Evolutionary conservation across 2,888 invertebrate genomes (phyloP), one percentile per base, ranked within the genome.

Genomic region (Clostera curtula): DNA sequence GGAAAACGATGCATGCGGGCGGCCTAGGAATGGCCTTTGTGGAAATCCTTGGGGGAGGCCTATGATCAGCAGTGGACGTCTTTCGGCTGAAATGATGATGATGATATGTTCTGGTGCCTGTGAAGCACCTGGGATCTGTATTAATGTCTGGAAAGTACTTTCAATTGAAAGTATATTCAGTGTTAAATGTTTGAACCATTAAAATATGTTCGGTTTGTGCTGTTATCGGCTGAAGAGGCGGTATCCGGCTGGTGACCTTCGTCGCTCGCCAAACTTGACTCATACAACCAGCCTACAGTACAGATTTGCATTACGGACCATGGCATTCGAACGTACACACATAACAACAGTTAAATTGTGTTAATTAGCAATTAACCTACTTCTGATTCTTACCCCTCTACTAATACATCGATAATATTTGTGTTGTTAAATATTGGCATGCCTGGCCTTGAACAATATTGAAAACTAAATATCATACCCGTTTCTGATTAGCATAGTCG

Each of bases 191-290:
- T 36, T 43, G 29, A 46, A 29, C 30, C 37, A 40, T 42, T 44
- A 40, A n/a, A 51, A 36, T 36, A 36, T 25, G 40, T 43, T 40
- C n/a, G 24, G 41, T 26, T 40, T 40, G 43, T 43, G 34, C 30
- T 43, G 61, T 68, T 74, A 75, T 73, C 73, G 66, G 59, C 49
- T 56, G 58, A 47, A 56, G 59, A 49, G 49, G 52, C 51, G 56
- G 59, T 50, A 62, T 70, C 68, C 69, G 68, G 59, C 56, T 39
- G 34, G 39, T 50, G 69, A 49, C 73, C 70, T 72, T 70, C 67
- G n/a, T n/a, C n/a, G n/a, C n/a, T n/a, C n/a, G 49, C 38, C 31
- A 36, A 49, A 50, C 47, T 50, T 56, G 69, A 74, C 60, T 75
- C 73, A 71, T 56, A 54, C 53, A 41, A 53, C 45, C 46, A 36